Base-by-base conservation (phyloP, 2,888 invertebrate genomes). In the Psococerastis gibbosa region DNA sequence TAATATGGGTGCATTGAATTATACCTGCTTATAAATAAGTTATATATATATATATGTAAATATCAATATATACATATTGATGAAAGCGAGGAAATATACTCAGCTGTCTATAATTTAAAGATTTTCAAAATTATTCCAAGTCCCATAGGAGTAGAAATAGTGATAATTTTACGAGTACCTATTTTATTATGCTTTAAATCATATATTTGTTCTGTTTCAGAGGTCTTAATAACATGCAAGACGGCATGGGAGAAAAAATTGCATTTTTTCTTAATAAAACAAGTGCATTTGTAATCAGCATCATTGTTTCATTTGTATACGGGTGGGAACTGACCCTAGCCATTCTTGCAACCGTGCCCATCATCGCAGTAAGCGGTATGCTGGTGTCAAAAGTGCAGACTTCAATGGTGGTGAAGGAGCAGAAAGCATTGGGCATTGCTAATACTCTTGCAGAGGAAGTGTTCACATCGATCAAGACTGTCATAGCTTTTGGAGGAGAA, bases 301-400 rank as follows among this genome's bases (percentile, higher is more conserved):
- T 78, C 50, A 72, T 76, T 57, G 77, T 79, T 0, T 81, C 81
- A 55, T 60, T 84, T 13, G 67, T 73, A 3, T 75, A 79, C 2
- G 87, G 87, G 43, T 88, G 88, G 87, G 73, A 84, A 56, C 63
- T 89, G 43, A 84, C 88, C 0, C 62, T 85, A 13, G 79, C 87
- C 35, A 77, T 87, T 45, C 59, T 88, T 42, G 71, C 75, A 18
- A 75, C 80, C 47, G 73, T 81, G 3, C 88, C 89, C 0, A 60
- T 87, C 38, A 71, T 87, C 35, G 78, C 80, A 1, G 63, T 73
- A 5, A 70, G 80, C 5, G 81, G 83, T 1, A 78, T 75, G 2
- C 56, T 82, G 34, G 79, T 46, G 5, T 42, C 35, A 9, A 48
- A 44, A 33, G 48, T 48, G 32, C 78, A 78, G 62, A 71, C 75